Evolutionary conservation across 2,113 vertebrate genomes (phyloP).

Genomic region (Scortum barcoo): DNA sequence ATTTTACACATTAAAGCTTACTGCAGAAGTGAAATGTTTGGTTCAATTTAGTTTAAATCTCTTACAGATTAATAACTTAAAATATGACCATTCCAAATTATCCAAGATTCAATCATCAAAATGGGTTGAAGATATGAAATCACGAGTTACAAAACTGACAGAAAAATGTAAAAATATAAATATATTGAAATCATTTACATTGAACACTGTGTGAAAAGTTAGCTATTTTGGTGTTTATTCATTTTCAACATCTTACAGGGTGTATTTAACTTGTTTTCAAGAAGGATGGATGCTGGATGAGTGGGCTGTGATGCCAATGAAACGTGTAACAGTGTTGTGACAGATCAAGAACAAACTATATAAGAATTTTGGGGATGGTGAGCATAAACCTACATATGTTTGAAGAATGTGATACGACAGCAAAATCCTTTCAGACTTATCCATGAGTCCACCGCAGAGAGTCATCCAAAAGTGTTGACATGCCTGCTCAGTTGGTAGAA

Average conservation of each 20-base stretch:
- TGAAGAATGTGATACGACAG: slow-evolving; percentile 57
- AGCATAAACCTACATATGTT: slow-evolving; percentile 35
- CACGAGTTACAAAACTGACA: background rate
- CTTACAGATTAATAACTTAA: background rate
- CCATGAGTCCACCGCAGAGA: slow-evolving; percentile 54
- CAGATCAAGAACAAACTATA: background rate
- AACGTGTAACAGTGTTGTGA: background rate
- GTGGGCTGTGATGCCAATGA: background rate
- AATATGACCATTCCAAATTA: background rate
- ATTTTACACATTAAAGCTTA: slow-evolving; percentile 9
- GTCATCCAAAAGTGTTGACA: slow-evolving; percentile 62
- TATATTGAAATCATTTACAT: background rate
- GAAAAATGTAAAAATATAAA: background rate
- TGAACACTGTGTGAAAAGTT: background rate
- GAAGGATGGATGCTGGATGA: background rate
- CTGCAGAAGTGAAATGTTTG: background rate
- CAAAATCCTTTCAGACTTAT: slow-evolving; percentile 44
- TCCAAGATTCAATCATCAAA: background rate
- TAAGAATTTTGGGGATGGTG: slow-evolving; percentile 22
- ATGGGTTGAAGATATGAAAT: background rate
- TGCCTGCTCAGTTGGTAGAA: slow-evolving; percentile 52
- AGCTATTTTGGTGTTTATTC: background rate
- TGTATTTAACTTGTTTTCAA: background rate
- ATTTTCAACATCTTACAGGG: background rate
- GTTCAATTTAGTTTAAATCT: background rate